phyloP scores from a whole-genome alignment of 2,888 invertebrate species.

The Parthenolecanium corni region DNA sequence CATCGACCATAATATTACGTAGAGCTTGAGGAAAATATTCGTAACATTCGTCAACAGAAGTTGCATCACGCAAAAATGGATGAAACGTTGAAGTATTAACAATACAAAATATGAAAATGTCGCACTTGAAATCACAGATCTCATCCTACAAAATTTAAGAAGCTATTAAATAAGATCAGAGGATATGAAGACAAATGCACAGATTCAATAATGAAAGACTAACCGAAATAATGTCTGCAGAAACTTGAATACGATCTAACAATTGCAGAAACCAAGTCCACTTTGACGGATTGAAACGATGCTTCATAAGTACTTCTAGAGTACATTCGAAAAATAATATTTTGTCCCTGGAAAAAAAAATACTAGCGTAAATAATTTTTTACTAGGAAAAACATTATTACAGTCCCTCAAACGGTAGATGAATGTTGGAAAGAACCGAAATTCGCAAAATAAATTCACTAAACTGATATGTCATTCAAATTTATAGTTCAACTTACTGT shows the following conservation, averaged over 20 bases:
- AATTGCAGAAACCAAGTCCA: slow-evolving; percentile 10
- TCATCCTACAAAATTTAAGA: neutral
- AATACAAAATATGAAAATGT: neutral
- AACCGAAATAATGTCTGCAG: neutral
- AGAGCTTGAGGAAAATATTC: slow-evolving; percentile 10
- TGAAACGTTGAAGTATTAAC: neutral
- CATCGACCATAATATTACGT: neutral
- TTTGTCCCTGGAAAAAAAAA: slow-evolving; percentile 4
- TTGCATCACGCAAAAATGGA: neutral
- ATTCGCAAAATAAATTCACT: no score
- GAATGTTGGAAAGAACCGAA: no score
- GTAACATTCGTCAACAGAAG: neutral
- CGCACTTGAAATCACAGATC: neutral
- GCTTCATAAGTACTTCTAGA: neutral
- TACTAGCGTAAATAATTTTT: neutral
- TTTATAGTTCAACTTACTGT: neutral
- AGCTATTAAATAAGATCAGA: neutral
- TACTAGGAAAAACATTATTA: neutral
- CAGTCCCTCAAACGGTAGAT: no score
- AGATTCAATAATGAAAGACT: neutral
- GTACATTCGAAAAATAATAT: neutral
- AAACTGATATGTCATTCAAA: no score
- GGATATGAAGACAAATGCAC: no score
- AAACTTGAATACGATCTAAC: neutral
- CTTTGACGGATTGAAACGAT: neutral